phyloP scores from a whole-genome alignment of 2,113 vertebrate genomes.

The Tetrao urogallus region DNA sequence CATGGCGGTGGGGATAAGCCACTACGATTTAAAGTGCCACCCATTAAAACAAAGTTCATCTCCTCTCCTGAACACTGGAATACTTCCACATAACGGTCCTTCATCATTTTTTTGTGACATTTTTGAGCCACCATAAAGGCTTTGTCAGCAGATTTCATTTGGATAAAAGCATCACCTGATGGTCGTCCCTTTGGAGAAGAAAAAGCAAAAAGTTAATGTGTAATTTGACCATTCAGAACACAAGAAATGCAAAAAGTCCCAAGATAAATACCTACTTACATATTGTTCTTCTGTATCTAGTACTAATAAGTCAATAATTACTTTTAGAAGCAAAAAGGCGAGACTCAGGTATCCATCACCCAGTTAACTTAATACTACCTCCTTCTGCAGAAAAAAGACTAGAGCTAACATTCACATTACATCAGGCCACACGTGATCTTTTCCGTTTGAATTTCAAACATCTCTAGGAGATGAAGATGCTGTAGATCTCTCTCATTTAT shows the following conservation, averaged over 20 bases:
- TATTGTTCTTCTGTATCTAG: neutral
- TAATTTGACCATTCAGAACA: neutral
- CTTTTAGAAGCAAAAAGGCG: neutral
- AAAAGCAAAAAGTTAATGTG: neutral
- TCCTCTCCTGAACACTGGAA: conserved; percentile 98
- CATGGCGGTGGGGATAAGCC: conserved; percentile 97
- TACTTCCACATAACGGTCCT: conserved; percentile 97
- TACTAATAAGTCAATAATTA: neutral
- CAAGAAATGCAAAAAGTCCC: neutral
- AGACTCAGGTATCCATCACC: neutral
- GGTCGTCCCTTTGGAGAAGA: conserved; percentile 86
- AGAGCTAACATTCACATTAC: neutral
- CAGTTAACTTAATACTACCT: neutral
- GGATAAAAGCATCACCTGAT: conserved; percentile 96
- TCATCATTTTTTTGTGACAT: conserved; percentile 98
- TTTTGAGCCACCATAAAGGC: conserved; percentile 93
- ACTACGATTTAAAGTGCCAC: conserved; percentile 94
- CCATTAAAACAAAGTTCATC: conserved; percentile 99
- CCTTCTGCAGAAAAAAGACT: neutral
- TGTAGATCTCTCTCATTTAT: neutral
- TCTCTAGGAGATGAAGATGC: neutral
- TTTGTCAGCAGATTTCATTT: conserved; percentile 93
- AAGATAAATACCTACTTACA: neutral
- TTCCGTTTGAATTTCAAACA: neutral
- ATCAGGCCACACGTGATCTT: neutral